Base-by-base conservation (phyloP, 2,888 invertebrate genomes). In the Limnephilus rhombicus region DNA sequence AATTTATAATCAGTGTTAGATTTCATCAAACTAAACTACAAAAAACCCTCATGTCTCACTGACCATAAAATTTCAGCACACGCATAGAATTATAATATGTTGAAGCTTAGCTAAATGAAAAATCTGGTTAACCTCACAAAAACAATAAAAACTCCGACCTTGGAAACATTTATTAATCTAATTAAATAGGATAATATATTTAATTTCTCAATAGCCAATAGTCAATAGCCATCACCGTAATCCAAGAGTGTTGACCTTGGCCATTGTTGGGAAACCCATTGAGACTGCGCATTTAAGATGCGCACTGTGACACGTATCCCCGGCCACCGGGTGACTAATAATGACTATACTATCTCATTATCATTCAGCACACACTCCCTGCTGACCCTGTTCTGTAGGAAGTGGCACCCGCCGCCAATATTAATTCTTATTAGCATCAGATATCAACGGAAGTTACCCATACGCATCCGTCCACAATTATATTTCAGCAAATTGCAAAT, bases 361-460 rank as follows among this genome's bases (percentile, higher is more conserved):
- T 45, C 49, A 87, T 87, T 87, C 87, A 53, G 31, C 49, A 87
- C 31, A 53, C 29, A 4, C 53, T 24, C 87, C 87, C 87, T 24
- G n/a, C 7, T 53, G 87, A 49, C 49, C 87, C 87, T 87, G 87
- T 87, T 53, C 87, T 53, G 31, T 87, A 87, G 87, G 87, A 87
- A 87, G 87, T 87, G 31, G 18, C 31, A 53, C 87, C 49, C 53
- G 29, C 13, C 49, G 68, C 18, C 87, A 87, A 87, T 53, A 87
- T 68, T 68, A 68, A 68, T 68, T n/a, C 7, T 68, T 68, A 68
- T 87, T 53, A 31, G 68, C 87, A 87, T 87, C 87, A 53, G 49
- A 49, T n/a, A 87, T 49, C 31, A 53, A 31, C 45, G 87, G 87
- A 87, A 87, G 87, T 87, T 18, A n/a, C n/a, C 83, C 83, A 34